Base-by-base conservation (phyloP, 2,113 vertebrate genomes). In the Telmatochromis sp. region DNA sequence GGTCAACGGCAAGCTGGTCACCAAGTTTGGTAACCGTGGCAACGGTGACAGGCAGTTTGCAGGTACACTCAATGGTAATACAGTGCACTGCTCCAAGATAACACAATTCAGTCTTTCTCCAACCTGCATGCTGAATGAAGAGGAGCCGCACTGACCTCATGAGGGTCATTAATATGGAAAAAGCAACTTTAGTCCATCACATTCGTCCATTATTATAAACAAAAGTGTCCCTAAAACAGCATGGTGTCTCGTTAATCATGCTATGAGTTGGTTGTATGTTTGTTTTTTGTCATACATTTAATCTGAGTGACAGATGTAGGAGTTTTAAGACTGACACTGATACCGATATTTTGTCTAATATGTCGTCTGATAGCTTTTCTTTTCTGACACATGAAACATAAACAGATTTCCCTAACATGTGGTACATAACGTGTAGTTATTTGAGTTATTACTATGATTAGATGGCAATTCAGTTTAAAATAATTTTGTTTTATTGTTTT, bases 1-100 rank as follows among this genome's bases (percentile, higher is more conserved):
- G 92, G 96, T 97, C 4, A 99, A 98, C 0, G 99, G 99, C 83
- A 99, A 99, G 94, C 98, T 99, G 91, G 98, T 99, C 92, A 98
- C 98, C 86, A 98, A 98, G 96, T 99, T 99, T 1, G 98, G 99
- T 90, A 99, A 96, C 91, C 97, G 99, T 86, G 98, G 98, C 91
- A 99, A 99, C 7, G 98, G 98, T 78, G 98, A 99, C 97, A 97
- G 95, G 94, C 98, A 99, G 96, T 99, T 99, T 97, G 99, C 99
- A 99, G 99, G 99, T 99, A 98, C 94, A 95, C 93, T 96, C 47
- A 92, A 94, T 88, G 95, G 96, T 97, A 97, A 97, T 95, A 95
- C 83, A 19, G 95, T 96, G 95, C 95, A 95, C 87, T 95, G 95
- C 93, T 94, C 95, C 95, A 68, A 37, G 1, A 37, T 68, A 68